Percentiles rank a stretch among this genome's conserved stretches.
Conservation (phyloP, 2,797 vertebrate genomes). For the Carcharodon carcharias region DNA sequence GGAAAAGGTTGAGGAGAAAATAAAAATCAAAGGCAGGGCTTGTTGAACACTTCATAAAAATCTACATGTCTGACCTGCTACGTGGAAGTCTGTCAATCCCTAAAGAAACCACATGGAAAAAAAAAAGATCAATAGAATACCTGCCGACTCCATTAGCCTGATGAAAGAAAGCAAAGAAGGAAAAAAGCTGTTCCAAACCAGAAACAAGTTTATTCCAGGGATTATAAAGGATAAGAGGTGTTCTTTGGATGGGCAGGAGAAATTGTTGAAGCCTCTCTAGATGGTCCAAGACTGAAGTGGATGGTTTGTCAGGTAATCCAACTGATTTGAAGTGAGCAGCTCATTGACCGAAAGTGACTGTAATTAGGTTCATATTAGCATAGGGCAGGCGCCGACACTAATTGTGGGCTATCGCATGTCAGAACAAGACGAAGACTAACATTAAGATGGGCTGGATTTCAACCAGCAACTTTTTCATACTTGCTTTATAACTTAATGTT, state of each 20-base stretch:
- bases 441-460: constrained; percentile 24
- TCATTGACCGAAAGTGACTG: constrained; percentile 63
- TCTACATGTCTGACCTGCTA: constrained; percentile 62
- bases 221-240: constrained; percentile 72
- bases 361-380: constrained; percentile 71
- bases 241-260: constrained; percentile 60
- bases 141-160: constrained; percentile 84
- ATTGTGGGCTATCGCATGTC: constrained; percentile 49
- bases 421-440: not conserved
- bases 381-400: constrained; percentile 59
- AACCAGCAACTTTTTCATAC: not conserved
- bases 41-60: constrained; percentile 60
- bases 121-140: constrained; percentile 78
- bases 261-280: constrained; percentile 61
- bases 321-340: constrained; percentile 60
- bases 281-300: constrained; percentile 61
- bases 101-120: constrained; percentile 64
- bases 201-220: constrained; percentile 74
- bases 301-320: constrained; percentile 71
- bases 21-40: constrained; percentile 64
- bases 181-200: constrained; percentile 60
- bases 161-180: constrained; percentile 69
- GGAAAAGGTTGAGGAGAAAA: constrained; percentile 60
- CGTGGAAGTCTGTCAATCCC: constrained; percentile 69
- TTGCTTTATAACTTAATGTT: constrained; percentile 27